Evolutionary conservation across 1,140 invertebrate species (phyloP), one percentile per base, ranked within the genome.

Genomic region (Oryzaephilus surinamensis): DNA sequence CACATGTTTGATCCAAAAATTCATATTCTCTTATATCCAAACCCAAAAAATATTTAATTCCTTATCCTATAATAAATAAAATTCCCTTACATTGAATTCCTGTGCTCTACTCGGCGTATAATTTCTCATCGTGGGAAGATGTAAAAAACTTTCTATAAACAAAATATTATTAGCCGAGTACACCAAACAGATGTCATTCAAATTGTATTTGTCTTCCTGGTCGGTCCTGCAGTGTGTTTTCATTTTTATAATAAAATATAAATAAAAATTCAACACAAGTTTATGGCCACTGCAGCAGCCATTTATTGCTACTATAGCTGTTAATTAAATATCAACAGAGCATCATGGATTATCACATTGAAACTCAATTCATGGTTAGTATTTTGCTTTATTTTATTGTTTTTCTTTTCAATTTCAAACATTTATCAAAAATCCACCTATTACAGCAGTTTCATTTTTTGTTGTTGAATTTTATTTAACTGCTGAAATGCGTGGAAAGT

Each of bases 251-350:
- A 17, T 13, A 5, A 30, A 30, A 30, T 30, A 30, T n/a, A 5
- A 30, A 30, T 6, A 28, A n/a, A 24, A 24, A 24, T 7, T 24
- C 5, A 3, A 30, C 6, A 14, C 11, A 30, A n/a, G 29, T 38
- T 38, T 19, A 32, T 40, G 15, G 15, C 38, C 48, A 55, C 60
- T 60, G 53, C 56, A 58, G 60, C 60, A 55, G 54, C 49, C 48
- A 51, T 42, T 48, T 40, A 38, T 51, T 60, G 58, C 56, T 60
- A 58, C 58, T 58, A 60, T 56, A 50, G 49, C 52, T 46, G 50
- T 52, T 48, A 48, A 45, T 47, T 55, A 51, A 50, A 55, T 41
- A 46, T 40, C 46, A 40, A 46, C 42, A 50, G 26, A 50, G 45
- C 44, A 27, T 41, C 32, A 38, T 44, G 46, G 49, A 52, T 49